Evolutionary conservation across 2,113 vertebrate genomes (phyloP), one percentile per base, ranked within the genome.

Genomic region (Cochlearius cochlearius): DNA sequence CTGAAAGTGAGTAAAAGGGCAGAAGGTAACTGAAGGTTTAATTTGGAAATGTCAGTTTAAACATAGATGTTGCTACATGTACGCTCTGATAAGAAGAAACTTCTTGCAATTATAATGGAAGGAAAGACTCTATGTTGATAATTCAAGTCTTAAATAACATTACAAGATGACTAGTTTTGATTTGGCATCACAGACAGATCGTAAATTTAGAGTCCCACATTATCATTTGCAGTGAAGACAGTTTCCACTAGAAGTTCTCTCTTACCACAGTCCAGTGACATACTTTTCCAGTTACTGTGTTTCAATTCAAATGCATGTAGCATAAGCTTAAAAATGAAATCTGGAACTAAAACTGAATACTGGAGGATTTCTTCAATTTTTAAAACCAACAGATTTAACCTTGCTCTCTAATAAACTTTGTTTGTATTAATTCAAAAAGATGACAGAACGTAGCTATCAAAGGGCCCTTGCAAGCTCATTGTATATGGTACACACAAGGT

Each of bases 401-500:
- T 43, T 27, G 7, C 26, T 29, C 17, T 34, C 26, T 55, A 38
- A 34, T 4, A 3, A 36, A n/a, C 5, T 76, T 25, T 49, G 11
- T 60, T 85, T 45, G 9, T 5, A 3, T 22, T 69, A 20, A 21
- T 41, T 64, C 64, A 75, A 38, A 55, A 83, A 36, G 21, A n/a
- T 29, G 34, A 19, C 36, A 68, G 39, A 50, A 60, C 0, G 1
- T 27, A 23, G 8, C 36, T 0, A 1, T 53, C 1, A 7, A 18
- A 25, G 34, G 36, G 4, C 18, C 59, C 38, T 29, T 23, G 41
- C n/a, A 10, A 36, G 34, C n/a, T 38, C 9, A 1, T 6, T 29
- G 90, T 60, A n/a, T 18, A 27, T 4, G 3, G 34, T 53, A 17
- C n/a, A 2, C 3, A 4, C 26, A 13, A 60, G 72, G 9, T 2